Evolutionary conservation across 64 coral and sea anemone genomes (phyloP), one percentile per base, ranked within the genome.

Genomic region (Acropora yongei): DNA sequence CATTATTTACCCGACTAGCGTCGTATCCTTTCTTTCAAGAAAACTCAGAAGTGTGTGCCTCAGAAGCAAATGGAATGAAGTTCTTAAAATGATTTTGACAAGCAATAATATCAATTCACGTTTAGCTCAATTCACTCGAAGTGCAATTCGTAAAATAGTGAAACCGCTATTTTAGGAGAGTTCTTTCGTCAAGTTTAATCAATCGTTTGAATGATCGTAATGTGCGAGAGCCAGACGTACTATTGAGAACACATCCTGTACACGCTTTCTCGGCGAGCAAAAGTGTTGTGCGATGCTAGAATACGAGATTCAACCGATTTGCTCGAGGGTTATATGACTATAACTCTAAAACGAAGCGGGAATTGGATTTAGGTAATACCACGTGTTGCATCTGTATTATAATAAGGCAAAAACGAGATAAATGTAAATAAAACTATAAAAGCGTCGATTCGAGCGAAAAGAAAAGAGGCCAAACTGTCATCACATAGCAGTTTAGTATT

Each of bases 371-470:
- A 18, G n/a, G 6, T 49, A 19, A 68, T 85, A 85, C 82, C 82
- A 85, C 82, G 82, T 85, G 82, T 71, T 71, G 66, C 49, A 47
- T 44, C 82, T 42, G 72, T 71, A 85, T 85, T 71, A 85, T 48
- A 85, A 71, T 65, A 85, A 49, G 63, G 65, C 82, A 71, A 71
- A 49, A 71, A 41, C 65, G 44, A 71, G 82, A 85, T 72, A 71
- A 49, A 71, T 71, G 63, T 85, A 85, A 85, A 85, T 49, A 69
- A 84, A 67, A 67, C 6, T 10, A 55, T 55, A 7, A 55, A 81
- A 85, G 55, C 63, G 66, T 17, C 63, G 44, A 85, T 71, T 85
- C 42, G 43, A 5, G 43, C 30, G 30, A 30, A 30, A 30, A 30
- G 30, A 30, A 30, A 85, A 44, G 8, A 48, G 44, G 49, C 3